phyloP scores from a whole-genome alignment of 2,888 invertebrate genomes.

The Synanthedon tipuliformis region DNA sequence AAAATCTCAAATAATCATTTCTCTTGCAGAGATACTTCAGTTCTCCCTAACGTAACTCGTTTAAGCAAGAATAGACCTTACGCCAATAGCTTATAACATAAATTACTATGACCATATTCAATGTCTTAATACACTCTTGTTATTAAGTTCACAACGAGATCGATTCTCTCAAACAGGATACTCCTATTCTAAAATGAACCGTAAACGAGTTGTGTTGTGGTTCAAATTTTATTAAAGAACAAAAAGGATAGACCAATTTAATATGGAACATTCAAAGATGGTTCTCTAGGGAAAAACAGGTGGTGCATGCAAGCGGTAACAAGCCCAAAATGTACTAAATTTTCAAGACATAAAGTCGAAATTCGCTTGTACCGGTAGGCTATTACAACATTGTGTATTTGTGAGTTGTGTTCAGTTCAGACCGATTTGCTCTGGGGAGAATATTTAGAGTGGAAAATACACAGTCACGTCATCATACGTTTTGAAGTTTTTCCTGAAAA shows the following conservation, averaged over 20 bases:
- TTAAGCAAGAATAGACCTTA: slow-evolving; percentile 17
- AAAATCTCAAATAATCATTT: slow-evolving; percentile 45
- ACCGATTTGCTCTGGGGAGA: slow-evolving; percentile 59
- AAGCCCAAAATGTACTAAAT: slow-evolving; percentile 6
- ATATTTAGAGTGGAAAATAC: neutral
- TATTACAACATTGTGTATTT: slow-evolving; percentile 28
- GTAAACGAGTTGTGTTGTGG: neutral
- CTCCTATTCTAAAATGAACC: slow-evolving; percentile 11
- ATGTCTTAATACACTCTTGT: slow-evolving; percentile 24
- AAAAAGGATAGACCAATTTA: slow-evolving; percentile 55
- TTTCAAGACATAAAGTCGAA: slow-evolving; percentile 10
- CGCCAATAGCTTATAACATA: neutral
- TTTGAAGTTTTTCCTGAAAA: too few species aligned
- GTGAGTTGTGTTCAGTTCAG: slow-evolving; percentile 23
- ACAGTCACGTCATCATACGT: neutral
- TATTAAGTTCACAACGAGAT: slow-evolving; percentile 37
- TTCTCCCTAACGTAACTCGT: slow-evolving; percentile 29
- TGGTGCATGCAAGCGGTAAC: slow-evolving; percentile 23
- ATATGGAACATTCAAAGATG: slow-evolving; percentile 63
- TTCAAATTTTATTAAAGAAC: slow-evolving; percentile 13
- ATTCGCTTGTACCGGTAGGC: slow-evolving; percentile 15
- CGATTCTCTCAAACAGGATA: slow-evolving; percentile 55
- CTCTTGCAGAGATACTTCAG: slow-evolving; percentile 45
- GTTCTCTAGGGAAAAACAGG: slow-evolving; percentile 65
- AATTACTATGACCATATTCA: slow-evolving; percentile 6